These are phyloP conservation scores for Ovis canadensis DNA, from an alignment of 2,113 vertebrate genomes.

Conservation along the genomic window DNA sequence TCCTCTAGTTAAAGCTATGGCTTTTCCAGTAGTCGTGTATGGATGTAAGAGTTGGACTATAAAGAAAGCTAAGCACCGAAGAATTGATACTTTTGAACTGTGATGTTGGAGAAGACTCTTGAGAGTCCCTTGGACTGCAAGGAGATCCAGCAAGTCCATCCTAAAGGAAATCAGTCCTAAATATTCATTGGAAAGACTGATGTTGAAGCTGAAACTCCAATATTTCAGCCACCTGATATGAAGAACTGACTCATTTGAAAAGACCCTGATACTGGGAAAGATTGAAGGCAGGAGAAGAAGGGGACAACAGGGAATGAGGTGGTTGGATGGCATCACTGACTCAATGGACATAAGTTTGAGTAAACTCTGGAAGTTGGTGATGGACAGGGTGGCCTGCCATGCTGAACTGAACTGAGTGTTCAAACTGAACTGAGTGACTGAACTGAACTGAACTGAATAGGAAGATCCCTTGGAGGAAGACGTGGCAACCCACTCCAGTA, in stretches of 20 bases:
- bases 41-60: background rate
- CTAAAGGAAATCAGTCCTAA: background rate
- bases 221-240: background rate
- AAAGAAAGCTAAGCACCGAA: background rate
- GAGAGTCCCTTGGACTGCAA: background rate
- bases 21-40: background rate
- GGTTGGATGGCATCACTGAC: background rate
- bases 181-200: background rate
- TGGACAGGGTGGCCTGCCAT: accelerated
- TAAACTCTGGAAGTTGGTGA: background rate
- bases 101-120: background rate
- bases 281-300: background rate
- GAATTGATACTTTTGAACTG: background rate
- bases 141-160: background rate
- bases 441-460: background rate
- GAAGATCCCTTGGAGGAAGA: background rate
- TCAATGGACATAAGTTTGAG: background rate
- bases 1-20: background rate
- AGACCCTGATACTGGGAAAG: background rate
- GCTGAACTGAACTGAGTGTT: background rate
- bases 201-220: background rate
- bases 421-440: background rate
- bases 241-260: background rate
- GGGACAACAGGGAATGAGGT: background rate
- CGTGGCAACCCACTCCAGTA: background rate